phyloP scores from a whole-genome alignment of 2,888 invertebrate species.

The Xestia sexstrigata region DNA sequence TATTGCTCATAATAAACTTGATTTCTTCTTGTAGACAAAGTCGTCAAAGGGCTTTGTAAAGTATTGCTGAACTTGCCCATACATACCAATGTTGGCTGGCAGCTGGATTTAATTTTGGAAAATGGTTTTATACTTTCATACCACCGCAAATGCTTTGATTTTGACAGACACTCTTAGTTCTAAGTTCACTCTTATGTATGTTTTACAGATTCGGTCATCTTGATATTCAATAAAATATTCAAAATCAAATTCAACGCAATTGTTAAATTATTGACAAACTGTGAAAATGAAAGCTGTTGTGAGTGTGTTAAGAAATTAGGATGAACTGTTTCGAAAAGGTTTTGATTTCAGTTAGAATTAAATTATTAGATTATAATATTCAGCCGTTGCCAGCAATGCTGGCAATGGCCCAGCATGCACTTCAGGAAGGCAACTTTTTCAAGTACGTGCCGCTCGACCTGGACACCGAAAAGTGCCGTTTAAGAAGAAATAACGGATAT shows the following conservation, averaged over 20 bases:
- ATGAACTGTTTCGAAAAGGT: conserved; percentile 11
- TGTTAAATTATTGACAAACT: neutral
- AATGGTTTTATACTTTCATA: conserved; percentile 1
- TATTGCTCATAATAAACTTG: conserved; percentile 9
- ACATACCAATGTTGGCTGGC: neutral
- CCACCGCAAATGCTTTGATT: conserved; percentile 17
- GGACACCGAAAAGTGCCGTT: conserved; percentile 25
- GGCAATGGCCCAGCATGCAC: no score
- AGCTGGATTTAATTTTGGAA: neutral
- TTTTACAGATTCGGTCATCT: neutral
- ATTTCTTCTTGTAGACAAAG: neutral
- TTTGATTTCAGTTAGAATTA: conserved; percentile 1
- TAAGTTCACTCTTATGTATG: neutral
- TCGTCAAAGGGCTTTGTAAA: neutral
- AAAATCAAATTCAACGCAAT: neutral
- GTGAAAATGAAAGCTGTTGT: conserved; percentile 29
- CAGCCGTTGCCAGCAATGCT: neutral
- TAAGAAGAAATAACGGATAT: neutral
- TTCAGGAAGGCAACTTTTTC: neutral
- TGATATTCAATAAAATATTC: neutral
- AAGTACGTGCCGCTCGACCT: no score
- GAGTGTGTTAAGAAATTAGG: neutral
- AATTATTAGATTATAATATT: conserved; percentile 19
- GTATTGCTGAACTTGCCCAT: neutral
- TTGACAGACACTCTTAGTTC: neutral